Evolutionary conservation across 64 coral and sea anemone species (phyloP).

Genomic region (Stichodactyla helianthus): DNA sequence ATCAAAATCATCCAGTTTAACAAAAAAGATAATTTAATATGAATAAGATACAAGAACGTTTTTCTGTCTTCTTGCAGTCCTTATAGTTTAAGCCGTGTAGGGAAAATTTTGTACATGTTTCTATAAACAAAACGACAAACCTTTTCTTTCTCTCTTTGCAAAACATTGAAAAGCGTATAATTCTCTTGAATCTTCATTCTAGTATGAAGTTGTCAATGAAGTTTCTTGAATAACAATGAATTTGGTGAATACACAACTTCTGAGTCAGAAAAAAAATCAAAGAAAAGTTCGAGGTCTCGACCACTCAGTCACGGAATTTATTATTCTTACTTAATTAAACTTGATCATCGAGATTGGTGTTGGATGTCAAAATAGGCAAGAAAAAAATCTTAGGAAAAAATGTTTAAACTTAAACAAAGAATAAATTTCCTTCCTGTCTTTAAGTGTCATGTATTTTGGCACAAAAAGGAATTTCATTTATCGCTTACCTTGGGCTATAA

Average conservation of each 20-base stretch:
- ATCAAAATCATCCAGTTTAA: too few relatives aligned
- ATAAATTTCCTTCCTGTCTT: not conserved
- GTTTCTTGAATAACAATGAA: too few relatives aligned
- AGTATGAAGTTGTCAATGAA: too few relatives aligned
- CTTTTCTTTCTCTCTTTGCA: too few relatives aligned
- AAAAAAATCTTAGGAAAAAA: not conserved
- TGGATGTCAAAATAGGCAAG: not conserved
- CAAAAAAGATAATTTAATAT: too few relatives aligned
- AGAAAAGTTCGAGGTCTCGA: not conserved
- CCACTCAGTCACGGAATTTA: not conserved
- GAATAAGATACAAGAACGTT: too few relatives aligned
- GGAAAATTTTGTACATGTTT: too few relatives aligned
- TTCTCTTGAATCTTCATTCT: too few relatives aligned
- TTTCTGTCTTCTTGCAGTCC: too few relatives aligned
- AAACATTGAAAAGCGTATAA: too few relatives aligned
- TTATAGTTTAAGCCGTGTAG: too few relatives aligned
- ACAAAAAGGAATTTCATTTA: not conserved
- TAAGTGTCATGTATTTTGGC: not conserved
- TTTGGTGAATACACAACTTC: not conserved
- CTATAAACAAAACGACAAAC: too few relatives aligned
- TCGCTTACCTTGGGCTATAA: constrained; percentile 18
- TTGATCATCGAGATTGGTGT: not conserved
- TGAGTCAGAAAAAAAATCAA: not conserved
- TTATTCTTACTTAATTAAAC: constrained; percentile 9
- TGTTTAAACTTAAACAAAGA: not conserved